These are phyloP conservation scores for Anas flavirostris DNA, from an alignment of 2,797 vertebrate species.

Conservation along the genomic window DNA sequence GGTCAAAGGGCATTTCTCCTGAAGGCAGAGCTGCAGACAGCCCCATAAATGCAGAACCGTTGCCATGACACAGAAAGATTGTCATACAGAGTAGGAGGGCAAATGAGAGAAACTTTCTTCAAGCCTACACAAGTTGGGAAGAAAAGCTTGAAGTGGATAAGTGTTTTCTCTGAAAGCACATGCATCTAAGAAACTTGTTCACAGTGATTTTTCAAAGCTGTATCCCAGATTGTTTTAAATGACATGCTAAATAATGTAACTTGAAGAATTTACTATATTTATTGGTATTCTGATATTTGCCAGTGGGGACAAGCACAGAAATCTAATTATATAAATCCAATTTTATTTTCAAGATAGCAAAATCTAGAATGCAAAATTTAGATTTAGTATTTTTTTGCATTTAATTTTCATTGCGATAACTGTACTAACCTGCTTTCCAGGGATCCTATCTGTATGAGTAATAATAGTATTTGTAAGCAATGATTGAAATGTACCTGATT, in stretches of 20 bases:
- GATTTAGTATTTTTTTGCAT: neutral
- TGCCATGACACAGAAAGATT: neutral
- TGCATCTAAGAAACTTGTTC: neutral
- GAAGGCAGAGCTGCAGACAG: neutral
- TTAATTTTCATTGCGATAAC: neutral
- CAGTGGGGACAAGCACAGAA: neutral
- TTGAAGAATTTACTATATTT: neutral
- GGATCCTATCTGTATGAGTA: neutral
- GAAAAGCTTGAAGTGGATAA: neutral
- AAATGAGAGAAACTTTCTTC: neutral
- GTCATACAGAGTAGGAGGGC: neutral
- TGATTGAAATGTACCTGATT: neutral
- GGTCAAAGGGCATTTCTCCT: slow-evolving; percentile 13
- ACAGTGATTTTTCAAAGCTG: neutral
- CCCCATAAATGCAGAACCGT: neutral
- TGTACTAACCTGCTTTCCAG: neutral
- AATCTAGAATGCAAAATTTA: neutral
- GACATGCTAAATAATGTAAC: neutral
- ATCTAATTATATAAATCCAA: neutral
- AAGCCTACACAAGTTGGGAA: neutral
- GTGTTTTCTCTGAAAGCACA: neutral
- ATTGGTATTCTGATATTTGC: neutral
- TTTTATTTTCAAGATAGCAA: neutral
- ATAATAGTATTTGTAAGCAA: neutral
- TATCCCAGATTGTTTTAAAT: neutral